Percentiles rank a stretch among this genome's conserved stretches.
Evolutionary conservation across 2,797 vertebrate genomes (phyloP).

Genomic region (Poeciliopsis presidionis): DNA sequence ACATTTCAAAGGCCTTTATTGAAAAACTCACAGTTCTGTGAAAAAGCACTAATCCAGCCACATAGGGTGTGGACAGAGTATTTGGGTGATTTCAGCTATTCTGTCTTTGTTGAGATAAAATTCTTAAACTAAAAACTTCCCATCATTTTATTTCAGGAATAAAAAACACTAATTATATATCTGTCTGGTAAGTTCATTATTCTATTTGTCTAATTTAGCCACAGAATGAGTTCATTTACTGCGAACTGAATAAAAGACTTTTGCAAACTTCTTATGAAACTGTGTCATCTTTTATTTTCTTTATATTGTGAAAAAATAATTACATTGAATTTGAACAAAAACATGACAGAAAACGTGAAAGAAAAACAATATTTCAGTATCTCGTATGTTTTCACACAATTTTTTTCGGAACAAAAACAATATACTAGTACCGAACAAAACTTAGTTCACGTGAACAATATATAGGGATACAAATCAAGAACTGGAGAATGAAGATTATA

Average conservation of each 20-base stretch:
- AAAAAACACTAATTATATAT: neutral
- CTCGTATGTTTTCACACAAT: constrained; percentile 66
- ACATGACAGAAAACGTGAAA: constrained; percentile 49
- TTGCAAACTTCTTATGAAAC: constrained; percentile 73
- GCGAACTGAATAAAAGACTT: constrained; percentile 3
- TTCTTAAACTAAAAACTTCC: neutral
- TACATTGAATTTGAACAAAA: constrained; percentile 74
- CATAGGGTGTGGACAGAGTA: neutral
- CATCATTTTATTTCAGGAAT: neutral
- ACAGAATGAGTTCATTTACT: neutral
- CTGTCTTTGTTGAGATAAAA: neutral
- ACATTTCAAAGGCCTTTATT: neutral
- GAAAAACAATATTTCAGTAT: constrained; percentile 61
- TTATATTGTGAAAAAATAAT: constrained; percentile 85
- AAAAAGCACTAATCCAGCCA: neutral
- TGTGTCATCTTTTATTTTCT: constrained; percentile 80
- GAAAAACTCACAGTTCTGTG: neutral
- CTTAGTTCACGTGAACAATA: constrained; percentile 60
- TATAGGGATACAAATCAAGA: constrained; percentile 59
- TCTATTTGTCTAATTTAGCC: neutral
- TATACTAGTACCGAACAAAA: constrained; percentile 58
- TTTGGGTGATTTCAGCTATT: neutral
- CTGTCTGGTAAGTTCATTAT: neutral
- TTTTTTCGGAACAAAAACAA: constrained; percentile 53
- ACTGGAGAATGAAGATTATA: constrained; percentile 47